phyloP scores from a whole-genome alignment of 2,888 invertebrate genomes.

The Catocala nupta region DNA sequence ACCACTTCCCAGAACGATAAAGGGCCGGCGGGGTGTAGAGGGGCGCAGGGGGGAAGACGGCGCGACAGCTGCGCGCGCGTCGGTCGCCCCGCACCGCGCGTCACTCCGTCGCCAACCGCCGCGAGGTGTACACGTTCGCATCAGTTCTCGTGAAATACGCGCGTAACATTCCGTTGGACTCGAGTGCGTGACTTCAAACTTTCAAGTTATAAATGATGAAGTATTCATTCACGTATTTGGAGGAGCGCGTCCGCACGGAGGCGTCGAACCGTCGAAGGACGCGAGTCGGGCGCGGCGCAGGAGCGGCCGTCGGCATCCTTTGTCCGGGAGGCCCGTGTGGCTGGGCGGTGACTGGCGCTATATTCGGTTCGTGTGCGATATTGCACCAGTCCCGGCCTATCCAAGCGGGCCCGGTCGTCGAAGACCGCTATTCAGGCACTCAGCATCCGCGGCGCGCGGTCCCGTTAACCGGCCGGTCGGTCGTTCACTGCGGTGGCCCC shows the following conservation, averaged over 20 bases:
- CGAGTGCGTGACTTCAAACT: conserved; percentile 66
- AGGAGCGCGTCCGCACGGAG: conserved; percentile 43
- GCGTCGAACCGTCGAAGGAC: conserved; percentile 54
- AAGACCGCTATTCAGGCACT: conserved; percentile 79
- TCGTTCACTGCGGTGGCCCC: conserved; percentile 85
- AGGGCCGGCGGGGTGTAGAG: conserved; percentile 71
- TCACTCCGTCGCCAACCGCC: conserved; percentile 73
- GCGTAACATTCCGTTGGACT: conserved; percentile 71
- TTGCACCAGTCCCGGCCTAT: conserved; percentile 88
- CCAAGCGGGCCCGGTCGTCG: conserved; percentile 83
- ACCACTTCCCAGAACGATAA: conserved; percentile 87
- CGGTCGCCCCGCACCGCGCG: conserved; percentile 72
- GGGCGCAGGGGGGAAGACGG: conserved; percentile 65
- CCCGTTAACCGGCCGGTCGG: conserved; percentile 83
- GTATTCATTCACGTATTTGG: conserved; percentile 52
- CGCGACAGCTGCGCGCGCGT: conserved; percentile 84
- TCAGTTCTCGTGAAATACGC: conserved; percentile 59
- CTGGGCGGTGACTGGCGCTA: conserved; percentile 86
- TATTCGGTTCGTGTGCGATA: conserved; percentile 83
- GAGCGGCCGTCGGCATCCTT: conserved; percentile 73
- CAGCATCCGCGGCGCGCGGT: conserved; percentile 85
- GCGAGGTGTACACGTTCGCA: conserved; percentile 59
- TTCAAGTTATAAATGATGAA: conserved; percentile 57
- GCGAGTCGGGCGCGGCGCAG: conserved; percentile 67
- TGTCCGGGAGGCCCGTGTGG: conserved; percentile 84